Conservation (phyloP, 2,797 vertebrate species). For the Naso thynnoides region DNA sequence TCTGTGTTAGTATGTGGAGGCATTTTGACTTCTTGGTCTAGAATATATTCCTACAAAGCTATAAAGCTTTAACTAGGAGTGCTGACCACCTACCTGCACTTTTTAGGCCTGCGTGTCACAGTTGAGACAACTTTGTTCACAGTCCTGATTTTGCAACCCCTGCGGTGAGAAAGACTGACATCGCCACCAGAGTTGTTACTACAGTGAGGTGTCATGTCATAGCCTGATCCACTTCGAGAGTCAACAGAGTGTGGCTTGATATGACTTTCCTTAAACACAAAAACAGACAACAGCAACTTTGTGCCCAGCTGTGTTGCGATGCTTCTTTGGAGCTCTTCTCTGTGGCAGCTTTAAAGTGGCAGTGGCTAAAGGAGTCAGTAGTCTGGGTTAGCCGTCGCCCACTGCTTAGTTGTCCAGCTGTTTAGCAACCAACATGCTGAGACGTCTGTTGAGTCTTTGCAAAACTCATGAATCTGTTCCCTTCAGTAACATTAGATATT, state of each 20-base stretch:
- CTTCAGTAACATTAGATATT: not conserved
- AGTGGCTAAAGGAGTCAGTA: not conserved
- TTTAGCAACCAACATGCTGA: too few species aligned
- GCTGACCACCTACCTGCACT: not conserved
- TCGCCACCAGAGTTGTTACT: conserved; percentile 16
- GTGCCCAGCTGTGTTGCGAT: conserved; percentile 15
- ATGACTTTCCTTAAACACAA: conserved; percentile 12
- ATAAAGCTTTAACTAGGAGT: not conserved
- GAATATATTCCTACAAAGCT: not conserved
- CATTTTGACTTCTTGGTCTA: not conserved
- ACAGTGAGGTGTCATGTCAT: conserved; percentile 22
- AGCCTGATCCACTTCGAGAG: not conserved
- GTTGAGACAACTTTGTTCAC: not conserved
- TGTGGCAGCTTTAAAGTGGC: too few species aligned
- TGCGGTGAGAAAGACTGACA: conserved; percentile 17
- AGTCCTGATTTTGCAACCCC: not conserved
- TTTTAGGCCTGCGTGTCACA: conserved; percentile 8
- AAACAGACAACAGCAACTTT: not conserved
- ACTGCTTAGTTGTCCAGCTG: conserved; percentile 34
- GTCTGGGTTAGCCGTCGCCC: conserved; percentile 1
- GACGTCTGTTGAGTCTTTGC: too few species aligned
- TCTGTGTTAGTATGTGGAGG: not conserved
- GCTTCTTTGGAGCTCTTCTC: conserved; percentile 20
- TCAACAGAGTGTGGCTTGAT: not conserved
- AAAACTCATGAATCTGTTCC: too few species aligned